phyloP scores from a whole-genome alignment of 2,888 invertebrate genomes.

The Sipunculus nudus region DNA sequence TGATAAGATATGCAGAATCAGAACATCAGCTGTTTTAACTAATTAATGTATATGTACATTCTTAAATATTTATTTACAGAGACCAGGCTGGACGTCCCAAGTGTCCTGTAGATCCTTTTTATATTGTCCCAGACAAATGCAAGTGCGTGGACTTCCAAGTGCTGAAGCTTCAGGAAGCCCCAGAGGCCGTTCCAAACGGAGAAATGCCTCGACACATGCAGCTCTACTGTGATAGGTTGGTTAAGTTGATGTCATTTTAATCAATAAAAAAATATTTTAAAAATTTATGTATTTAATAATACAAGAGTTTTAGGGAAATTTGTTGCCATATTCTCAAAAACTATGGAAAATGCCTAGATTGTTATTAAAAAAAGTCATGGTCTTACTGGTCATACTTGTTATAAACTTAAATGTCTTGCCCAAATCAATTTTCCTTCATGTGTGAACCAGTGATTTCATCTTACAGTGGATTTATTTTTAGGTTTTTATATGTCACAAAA shows the following conservation, averaged over 20 bases:
- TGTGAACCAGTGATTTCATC: too few species aligned
- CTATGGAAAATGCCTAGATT: too few species aligned
- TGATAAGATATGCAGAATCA: too few species aligned
- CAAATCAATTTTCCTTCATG: too few species aligned
- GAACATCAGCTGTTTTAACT: too few species aligned
- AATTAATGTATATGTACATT: background rate
- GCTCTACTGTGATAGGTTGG: conserved; percentile 87
- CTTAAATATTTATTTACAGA: conserved; percentile 67
- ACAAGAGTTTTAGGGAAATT: too few species aligned
- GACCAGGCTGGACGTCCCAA: conserved; percentile 92
- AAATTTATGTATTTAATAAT: background rate
- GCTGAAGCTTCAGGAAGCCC: conserved; percentile 95
- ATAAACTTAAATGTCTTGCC: too few species aligned
- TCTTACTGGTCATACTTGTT: too few species aligned
- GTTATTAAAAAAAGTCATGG: too few species aligned
- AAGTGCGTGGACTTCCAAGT: conserved; percentile 97
- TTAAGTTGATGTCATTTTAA: background rate
- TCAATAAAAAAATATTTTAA: background rate
- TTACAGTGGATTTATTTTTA: too few species aligned
- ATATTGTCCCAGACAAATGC: conserved; percentile 97
- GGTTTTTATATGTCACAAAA: too few species aligned
- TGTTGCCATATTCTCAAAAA: too few species aligned
- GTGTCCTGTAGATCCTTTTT: conserved; percentile 97
- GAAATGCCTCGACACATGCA: conserved; percentile 97
- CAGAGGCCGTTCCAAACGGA: conserved; percentile 93